Base-by-base conservation (phyloP, 2,888 invertebrate genomes). In the Metallyticus violacea region DNA sequence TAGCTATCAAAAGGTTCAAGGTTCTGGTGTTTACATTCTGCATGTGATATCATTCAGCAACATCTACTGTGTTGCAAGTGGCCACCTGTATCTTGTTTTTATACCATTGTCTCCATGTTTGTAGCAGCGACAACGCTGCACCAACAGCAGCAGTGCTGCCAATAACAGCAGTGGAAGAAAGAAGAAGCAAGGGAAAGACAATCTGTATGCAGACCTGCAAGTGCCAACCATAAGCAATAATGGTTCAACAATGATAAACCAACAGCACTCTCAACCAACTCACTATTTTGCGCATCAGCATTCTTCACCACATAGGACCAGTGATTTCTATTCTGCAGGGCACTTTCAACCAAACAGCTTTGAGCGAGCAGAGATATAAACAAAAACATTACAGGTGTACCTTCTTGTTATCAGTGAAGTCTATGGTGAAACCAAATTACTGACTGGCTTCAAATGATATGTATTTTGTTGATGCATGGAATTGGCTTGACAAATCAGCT, bases 191-290 rank as follows among this genome's bases (percentile, higher is more conserved):
- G 40, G 76, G 78, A 86, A 86, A 88, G 90, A 91, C 88, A 90
- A 91, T 86, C 89, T 90, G 80, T 91, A 91, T 88, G 90, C 91
- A 30, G 91, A 91, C 88, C 90, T 91, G 30, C 91, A 91, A 88
- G 89, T 91, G 85, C 91, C 91, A 26, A 90, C 90, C 86, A 90
- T 90, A 62, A 90, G 90, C 88, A 91, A 91, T 86, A 90, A 90
- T 83, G 88, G 88, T 30, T 87, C 88, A 85, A 88, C 89, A 62
- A 88, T 87, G 87, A 86, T 86, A 77, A 87, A 82, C 30, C 77
- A 29, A 26, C 81, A 30, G 40, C 82, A 30, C 81, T 77, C 83
- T 76, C 88, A 84, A 28, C 27, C 85, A 78, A 82, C 85, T 30
- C 82, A 79, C 30, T 85, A 81, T 77, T 85, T 85, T 79, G 83